Base-by-base conservation (phyloP, 2,113 vertebrate species). In the Crotalus helleri region DNA sequence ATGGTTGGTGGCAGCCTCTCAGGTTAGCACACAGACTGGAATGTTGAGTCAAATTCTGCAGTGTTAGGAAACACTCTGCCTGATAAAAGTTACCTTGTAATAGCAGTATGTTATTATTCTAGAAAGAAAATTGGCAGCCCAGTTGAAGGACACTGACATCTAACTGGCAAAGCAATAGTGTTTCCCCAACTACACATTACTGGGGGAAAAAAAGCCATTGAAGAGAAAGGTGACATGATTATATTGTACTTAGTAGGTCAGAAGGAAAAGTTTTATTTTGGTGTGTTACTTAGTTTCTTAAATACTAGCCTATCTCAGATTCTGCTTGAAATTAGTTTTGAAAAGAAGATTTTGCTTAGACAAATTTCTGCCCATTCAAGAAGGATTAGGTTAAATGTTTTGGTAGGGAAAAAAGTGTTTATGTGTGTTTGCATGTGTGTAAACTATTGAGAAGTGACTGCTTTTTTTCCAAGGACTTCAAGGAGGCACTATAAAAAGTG, bases 21-120 rank as follows among this genome's bases (percentile, higher is more conserved):
- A 1, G 19, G 54, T 69, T 89, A 49, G 86, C 92, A 5, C 81
- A 85, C 7, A 81, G 7, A 6, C 12, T 26, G 61, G 81, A 93
- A 33, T 8, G 15, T 94, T 96, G 92, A 93, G 29, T 93, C 90
- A 91, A 74, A n/a, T 15, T 94, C 64, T 94, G 92, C 46, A 95
- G 87, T 92, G 6, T 3, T 46, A 92, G 53, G 61, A 51, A 90
- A 64, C 89, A 29, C 29, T 1, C 33, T 74, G 88, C 53, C 88
- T 94, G 93, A 91, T 94, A 87, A 93, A 86, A 86, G 90, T 46
- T 61, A 54, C 1, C 19, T 0, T 58, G 21, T 58, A 39, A 13
- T 58, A 94, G 13, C 8, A 33, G 87, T 89, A 44, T 0, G 21
- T 91, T 94, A 0, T 95, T 95, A 53, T 87, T 58, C 91, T 33